Evolutionary conservation across 2,888 invertebrate species (phyloP).

Genomic region (Chrysomela aeneicollis): DNA sequence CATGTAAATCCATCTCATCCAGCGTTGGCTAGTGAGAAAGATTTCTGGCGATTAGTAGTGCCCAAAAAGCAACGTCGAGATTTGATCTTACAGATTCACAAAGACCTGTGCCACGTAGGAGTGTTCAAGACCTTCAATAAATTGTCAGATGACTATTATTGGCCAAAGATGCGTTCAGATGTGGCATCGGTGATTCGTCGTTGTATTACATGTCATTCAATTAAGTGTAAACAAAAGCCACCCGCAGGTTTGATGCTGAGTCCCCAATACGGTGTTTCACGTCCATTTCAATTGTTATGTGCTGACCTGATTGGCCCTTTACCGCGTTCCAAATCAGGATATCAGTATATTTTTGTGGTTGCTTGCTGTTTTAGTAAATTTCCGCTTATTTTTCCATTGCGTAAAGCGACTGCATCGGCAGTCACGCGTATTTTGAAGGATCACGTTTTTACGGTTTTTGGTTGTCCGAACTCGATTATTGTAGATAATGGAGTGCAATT

Average conservation of each 20-base stretch:
- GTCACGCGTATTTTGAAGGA: slow-evolving; percentile 24
- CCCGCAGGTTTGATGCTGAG: slow-evolving; percentile 27
- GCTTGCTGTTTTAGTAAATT: slow-evolving; percentile 37
- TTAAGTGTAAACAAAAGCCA: slow-evolving; percentile 28
- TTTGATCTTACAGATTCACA: slow-evolving; percentile 6
- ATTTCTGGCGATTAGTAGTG: background rate
- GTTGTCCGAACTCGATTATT: slow-evolving; percentile 26
- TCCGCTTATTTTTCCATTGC: slow-evolving; percentile 32
- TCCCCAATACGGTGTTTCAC: slow-evolving; percentile 12
- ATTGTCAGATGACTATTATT: slow-evolving; percentile 12
- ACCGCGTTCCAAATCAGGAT: slow-evolving; percentile 31
- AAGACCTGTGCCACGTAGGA: slow-evolving; percentile 2
- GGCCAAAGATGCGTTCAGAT: slow-evolving; percentile 28
- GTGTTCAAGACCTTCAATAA: slow-evolving; percentile 11
- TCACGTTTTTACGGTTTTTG: slow-evolving; percentile 33
- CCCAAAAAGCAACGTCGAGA: background rate
- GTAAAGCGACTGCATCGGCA: slow-evolving; percentile 24
- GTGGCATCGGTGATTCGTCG: slow-evolving; percentile 15
- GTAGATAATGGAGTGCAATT: slow-evolving; percentile 31
- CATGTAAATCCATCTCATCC: background rate
- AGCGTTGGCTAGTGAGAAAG: background rate
- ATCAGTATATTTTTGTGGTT: slow-evolving; percentile 31
- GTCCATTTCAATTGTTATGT: slow-evolving; percentile 30
- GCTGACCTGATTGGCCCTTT: slow-evolving; percentile 34
- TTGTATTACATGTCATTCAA: slow-evolving; percentile 12